phyloP scores from a whole-genome alignment of 2,797 vertebrate species.

The Iguana delicatissima region DNA sequence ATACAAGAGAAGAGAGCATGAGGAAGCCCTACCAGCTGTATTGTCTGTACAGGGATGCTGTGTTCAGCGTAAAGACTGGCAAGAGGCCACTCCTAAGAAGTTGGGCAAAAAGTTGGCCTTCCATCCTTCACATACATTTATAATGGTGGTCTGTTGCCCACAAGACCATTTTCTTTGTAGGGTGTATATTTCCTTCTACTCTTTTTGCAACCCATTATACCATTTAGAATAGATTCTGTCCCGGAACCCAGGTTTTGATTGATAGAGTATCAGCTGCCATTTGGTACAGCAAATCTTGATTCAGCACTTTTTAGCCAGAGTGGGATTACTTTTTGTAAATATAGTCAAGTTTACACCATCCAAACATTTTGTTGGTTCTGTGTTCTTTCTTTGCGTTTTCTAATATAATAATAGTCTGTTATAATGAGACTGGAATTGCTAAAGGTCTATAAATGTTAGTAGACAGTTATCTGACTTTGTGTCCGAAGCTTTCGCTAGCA shows the following conservation, averaged over 20 bases:
- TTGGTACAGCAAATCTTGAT: not conserved
- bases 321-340: not conserved
- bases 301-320: not conserved
- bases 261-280: no score
- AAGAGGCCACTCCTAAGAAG: no score
- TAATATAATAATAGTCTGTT: conserved; percentile 17
- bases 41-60: not conserved
- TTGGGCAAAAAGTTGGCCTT: no score
- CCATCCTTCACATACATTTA: not conserved
- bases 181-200: not conserved
- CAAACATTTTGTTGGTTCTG: not conserved
- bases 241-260: not conserved
- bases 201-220: not conserved
- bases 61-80: no score
- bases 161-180: not conserved
- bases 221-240: no score
- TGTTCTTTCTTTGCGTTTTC: not conserved
- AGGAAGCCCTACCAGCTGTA: no score
- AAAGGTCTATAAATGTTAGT: conserved; percentile 26
- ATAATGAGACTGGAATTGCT: conserved; percentile 19
- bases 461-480: not conserved
- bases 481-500: not conserved
- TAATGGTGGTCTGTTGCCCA: not conserved
- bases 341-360: not conserved
- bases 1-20: not conserved